A percentile compares a stretch with the other conserved stretches of the same genome.
These are phyloP conservation scores for Micromesistius poutassou DNA, from an alignment of 2,797 vertebrate species.

Conservation along the genomic window DNA sequence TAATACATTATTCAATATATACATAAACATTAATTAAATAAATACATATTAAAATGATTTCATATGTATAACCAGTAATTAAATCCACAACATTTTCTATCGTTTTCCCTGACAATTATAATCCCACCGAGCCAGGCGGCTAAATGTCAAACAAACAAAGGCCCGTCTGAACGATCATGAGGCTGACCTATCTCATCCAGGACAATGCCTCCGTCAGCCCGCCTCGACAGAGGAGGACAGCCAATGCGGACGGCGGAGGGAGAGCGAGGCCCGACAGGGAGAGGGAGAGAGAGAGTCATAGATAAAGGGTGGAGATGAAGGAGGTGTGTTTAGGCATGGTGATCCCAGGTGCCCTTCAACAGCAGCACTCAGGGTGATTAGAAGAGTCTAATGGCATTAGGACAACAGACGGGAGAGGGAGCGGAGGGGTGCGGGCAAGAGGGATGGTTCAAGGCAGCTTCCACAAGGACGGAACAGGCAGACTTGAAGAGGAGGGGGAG, in stretches of 20 bases:
- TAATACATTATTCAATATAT: background rate
- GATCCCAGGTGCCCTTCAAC: constrained; percentile 49
- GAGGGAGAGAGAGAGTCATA: constrained; percentile 11
- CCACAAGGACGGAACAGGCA: constrained; percentile 9
- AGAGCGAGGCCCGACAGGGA: background rate
- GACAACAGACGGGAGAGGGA: constrained; percentile 15
- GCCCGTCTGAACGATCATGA: background rate
- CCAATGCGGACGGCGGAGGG: background rate
- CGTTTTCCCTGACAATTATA: constrained; percentile 8
- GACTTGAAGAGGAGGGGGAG: background rate
- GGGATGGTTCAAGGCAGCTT: background rate
- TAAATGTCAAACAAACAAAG: constrained; percentile 31
- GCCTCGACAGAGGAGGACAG: constrained; percentile 6
- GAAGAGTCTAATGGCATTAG: constrained; percentile 27
- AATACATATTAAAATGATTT: background rate
- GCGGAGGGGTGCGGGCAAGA: background rate
- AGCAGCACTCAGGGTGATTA: constrained; percentile 37
- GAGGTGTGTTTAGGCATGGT: constrained; percentile 39
- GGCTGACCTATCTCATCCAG: constrained; percentile 3
- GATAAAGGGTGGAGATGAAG: constrained; percentile 1
- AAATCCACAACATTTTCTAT: background rate
- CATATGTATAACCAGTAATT: background rate
- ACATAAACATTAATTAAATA: background rate
- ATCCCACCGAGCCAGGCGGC: background rate
- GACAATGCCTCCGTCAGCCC: constrained; percentile 4